A percentile compares a stretch with the other conserved stretches of the same genome.
These are phyloP conservation scores for Strigamia transsilvanica DNA, from an alignment of 2,888 invertebrate species.

Conservation along the genomic window DNA sequence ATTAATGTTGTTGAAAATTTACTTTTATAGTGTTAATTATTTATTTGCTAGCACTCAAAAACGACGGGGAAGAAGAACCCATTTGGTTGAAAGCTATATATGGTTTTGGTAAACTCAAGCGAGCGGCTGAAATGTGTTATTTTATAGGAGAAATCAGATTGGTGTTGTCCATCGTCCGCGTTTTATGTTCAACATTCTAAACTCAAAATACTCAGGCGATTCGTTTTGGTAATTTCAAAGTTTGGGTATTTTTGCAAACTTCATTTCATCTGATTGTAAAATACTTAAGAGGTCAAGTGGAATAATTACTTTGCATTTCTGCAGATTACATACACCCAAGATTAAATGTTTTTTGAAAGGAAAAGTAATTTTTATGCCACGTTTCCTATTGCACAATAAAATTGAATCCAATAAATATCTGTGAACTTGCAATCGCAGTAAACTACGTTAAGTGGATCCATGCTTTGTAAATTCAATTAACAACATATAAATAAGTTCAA, in stretches of 20 bases:
- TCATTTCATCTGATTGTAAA: background rate
- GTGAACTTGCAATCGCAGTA: too few relatives aligned
- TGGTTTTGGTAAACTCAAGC: background rate
- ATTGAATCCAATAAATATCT: too few relatives aligned
- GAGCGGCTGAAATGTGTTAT: constrained; percentile 5
- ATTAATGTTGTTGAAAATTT: background rate
- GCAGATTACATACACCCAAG: too few relatives aligned
- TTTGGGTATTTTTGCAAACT: background rate
- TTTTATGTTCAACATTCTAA: constrained; percentile 3
- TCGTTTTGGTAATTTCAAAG: background rate
- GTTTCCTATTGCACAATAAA: too few relatives aligned
- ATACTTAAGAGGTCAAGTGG: background rate
- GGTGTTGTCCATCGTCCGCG: background rate
- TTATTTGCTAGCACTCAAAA: background rate
- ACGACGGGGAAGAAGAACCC: background rate
- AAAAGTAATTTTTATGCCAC: too few relatives aligned
- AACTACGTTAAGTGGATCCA: too few relatives aligned
- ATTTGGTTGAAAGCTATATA: background rate
- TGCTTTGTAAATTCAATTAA: too few relatives aligned
- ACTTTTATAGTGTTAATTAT: constrained; percentile 1
- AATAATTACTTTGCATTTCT: too few relatives aligned
- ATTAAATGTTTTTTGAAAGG: too few relatives aligned
- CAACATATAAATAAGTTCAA: too few relatives aligned
- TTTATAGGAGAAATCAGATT: constrained; percentile 21
- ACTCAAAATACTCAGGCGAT: background rate